Evolutionary conservation across 2,797 vertebrate genomes (phyloP).

Genomic region (Sebastes itinus): DNA sequence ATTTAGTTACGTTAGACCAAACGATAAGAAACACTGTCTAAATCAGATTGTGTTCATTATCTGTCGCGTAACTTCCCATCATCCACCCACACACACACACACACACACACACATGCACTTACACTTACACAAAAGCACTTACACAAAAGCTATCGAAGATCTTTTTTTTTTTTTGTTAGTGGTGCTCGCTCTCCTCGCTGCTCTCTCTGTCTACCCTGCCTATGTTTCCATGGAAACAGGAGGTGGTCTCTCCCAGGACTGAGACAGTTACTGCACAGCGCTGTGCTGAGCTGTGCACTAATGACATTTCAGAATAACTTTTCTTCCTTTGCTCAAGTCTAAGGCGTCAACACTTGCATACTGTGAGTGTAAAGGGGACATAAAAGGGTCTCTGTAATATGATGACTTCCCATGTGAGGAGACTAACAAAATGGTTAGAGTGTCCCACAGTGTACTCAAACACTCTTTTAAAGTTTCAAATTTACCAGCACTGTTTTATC

Average conservation of each 20-base stretch:
- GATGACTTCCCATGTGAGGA: constrained; percentile 25
- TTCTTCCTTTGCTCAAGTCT: constrained; percentile 62
- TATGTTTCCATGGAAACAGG: constrained; percentile 86
- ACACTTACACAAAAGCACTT: constrained; percentile 10
- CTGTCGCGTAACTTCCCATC: constrained; percentile 31
- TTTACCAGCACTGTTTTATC: neutral
- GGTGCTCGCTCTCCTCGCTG: constrained; percentile 53
- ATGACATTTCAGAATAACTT: constrained; percentile 80
- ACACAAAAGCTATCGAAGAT: constrained; percentile 51
- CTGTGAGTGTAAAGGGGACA: constrained; percentile 30
- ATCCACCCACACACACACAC: constrained; percentile 14
- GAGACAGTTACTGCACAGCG: constrained; percentile 72
- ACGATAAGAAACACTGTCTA: constrained; percentile 45
- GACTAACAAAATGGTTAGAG: constrained; percentile 8
- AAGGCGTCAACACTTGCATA: constrained; percentile 46
- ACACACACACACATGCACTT: neutral
- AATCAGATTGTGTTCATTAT: constrained; percentile 63
- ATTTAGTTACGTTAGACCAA: constrained; percentile 33
- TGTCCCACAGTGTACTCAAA: neutral
- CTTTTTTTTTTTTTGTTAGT: constrained; percentile 46
- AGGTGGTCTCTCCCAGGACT: constrained; percentile 78
- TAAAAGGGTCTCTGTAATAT: constrained; percentile 20
- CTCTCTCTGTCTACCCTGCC: constrained; percentile 73
- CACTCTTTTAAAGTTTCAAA: neutral
- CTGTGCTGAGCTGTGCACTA: constrained; percentile 74